Conservation (phyloP, 2,888 invertebrate species). For the Nephrotoma guestfalica region DNA sequence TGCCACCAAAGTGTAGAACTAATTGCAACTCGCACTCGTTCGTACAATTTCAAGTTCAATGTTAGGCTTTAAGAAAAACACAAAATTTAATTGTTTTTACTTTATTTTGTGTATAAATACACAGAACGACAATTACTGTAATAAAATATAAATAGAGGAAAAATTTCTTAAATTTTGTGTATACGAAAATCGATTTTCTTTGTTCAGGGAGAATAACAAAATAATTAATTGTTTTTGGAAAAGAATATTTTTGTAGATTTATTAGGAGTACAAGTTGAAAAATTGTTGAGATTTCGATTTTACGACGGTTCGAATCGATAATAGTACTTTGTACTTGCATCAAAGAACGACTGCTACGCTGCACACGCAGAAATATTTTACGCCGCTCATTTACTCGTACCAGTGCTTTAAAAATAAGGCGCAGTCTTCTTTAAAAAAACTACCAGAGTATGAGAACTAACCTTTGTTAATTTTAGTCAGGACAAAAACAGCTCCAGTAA, state of each 20-base stretch:
- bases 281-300: background rate
- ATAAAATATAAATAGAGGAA: background rate
- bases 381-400: no score
- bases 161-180: background rate
- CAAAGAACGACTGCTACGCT: no score
- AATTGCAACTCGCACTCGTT: background rate
- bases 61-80: background rate
- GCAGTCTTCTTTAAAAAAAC: no score
- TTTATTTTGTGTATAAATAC: background rate
- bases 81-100: background rate
- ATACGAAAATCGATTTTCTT: background rate
- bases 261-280: background rate
- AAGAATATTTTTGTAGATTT: background rate
- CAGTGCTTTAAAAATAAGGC: no score
- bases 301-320: background rate
- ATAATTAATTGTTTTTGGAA: background rate
- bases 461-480: no score
- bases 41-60: background rate
- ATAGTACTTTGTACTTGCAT: no score
- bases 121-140: background rate
- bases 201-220: background rate
- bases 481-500: no score
- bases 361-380: no score
- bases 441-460: no score
- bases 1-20: background rate